Evolutionary conservation across 2,113 vertebrate species (phyloP).

Genomic region (Lynx canadensis): DNA sequence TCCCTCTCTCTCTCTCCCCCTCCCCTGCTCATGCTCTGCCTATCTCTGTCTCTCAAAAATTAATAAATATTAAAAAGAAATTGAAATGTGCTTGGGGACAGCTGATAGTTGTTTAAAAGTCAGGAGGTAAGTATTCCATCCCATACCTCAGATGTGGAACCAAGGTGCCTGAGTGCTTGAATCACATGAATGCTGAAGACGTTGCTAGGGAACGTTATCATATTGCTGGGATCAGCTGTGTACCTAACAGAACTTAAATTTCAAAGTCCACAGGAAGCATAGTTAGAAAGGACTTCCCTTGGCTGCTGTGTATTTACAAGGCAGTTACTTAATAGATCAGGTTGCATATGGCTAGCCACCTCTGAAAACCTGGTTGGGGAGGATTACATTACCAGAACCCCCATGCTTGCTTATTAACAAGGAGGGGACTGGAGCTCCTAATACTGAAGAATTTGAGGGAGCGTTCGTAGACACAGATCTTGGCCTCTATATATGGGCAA

Average conservation of each 20-base stretch:
- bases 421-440: background rate
- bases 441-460: background rate
- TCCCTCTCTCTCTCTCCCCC: too few relatives aligned
- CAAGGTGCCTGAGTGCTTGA: background rate
- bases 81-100: background rate
- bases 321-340: background rate
- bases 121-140: background rate
- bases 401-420: background rate
- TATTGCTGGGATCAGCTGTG: background rate
- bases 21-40: too few relatives aligned
- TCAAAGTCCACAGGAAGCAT: conserved; percentile 50
- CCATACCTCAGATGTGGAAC: background rate
- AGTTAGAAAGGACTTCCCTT: background rate
- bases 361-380: background rate
- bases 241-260: background rate
- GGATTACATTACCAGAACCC: accelerated
- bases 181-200: background rate
- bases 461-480: background rate
- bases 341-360: background rate
- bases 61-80: background rate
- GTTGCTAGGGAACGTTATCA: conserved; percentile 51
- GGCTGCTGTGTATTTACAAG: background rate
- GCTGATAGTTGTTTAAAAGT: conserved; percentile 20
- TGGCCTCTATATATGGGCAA: background rate
- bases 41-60: too few relatives aligned